phyloP scores from a whole-genome alignment of 1,140 invertebrate genomes.

The Meloidogyne floridensis region DNA sequence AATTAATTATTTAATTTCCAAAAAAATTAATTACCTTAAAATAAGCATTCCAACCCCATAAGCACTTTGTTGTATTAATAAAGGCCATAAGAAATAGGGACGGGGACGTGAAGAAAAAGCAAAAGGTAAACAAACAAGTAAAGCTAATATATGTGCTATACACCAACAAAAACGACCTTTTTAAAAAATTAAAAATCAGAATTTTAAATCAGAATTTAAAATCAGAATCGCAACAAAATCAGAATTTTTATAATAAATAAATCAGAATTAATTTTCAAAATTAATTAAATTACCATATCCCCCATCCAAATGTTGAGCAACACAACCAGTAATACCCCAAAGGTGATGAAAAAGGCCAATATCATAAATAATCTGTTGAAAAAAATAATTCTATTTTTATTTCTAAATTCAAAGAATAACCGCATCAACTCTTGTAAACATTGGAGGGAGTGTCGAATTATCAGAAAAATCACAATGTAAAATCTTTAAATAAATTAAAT shows the following conservation, averaged over 20 bases:
- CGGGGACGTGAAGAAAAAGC: conserved; percentile 57
- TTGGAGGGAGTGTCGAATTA: conserved; percentile 46
- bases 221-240: too few relatives aligned
- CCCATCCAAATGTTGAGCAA: conserved; percentile 62
- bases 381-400: neutral
- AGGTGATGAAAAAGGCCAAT: conserved; percentile 60
- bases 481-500: conserved; percentile 45
- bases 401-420: conserved; percentile 5
- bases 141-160: conserved; percentile 52
- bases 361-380: conserved; percentile 54
- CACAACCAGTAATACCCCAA: conserved; percentile 63
- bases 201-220: too few relatives aligned
- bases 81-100: conserved; percentile 55
- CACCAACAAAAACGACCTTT: conserved; percentile 54
- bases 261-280: neutral
- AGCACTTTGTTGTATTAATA: conserved; percentile 62
- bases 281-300: conserved; percentile 46
- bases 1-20: too few relatives aligned
- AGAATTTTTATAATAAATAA: neutral
- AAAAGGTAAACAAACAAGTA: conserved; percentile 55
- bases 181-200: too few relatives aligned
- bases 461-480: conserved; percentile 56
- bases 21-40: conserved; percentile 23
- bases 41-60: conserved; percentile 62
- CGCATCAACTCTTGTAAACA: conserved; percentile 57